Evolutionary conservation across 2,888 invertebrate species (phyloP), one percentile per base, ranked within the genome.

Genomic region (Mayetiola destructor): DNA sequence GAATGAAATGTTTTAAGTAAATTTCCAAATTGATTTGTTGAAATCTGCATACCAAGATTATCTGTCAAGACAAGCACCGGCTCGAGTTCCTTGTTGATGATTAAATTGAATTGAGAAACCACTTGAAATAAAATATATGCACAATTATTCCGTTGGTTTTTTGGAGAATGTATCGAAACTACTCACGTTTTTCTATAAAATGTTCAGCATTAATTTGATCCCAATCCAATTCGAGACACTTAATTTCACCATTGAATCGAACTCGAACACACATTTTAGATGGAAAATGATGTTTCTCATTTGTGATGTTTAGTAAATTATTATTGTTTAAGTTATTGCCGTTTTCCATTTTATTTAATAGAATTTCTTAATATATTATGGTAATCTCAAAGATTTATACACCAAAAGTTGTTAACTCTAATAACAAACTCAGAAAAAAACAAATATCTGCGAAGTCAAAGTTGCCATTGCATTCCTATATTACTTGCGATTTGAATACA

Each of bases 41-140:
- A 4, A 4, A 37, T 37, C n/a, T 12, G 8, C 37, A 37, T 37
- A 16, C n/a, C n/a, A 4, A 37, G n/a, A 37, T 37, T 37, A 12
- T 37, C 37, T 37, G n/a, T 37, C 37, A 37, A 37, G 37, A 37
- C 37, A 37, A 37, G n/a, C n/a, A 37, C 37, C 37, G 37, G 37
- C 37, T 37, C 37, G 8, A 37, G 37, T 16, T 37, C 37, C 14
- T 37, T 37, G 12, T 37, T 37, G 12, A 37, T 37, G 37, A 16
- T 37, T 9, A 37, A 4, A 16, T 37, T 37, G n/a, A 37, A 37
- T 16, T 12, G 4, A 16, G 12, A n/a, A 12, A 37, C 37, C 8
- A 37, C 37, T 37, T 4, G 14, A 37, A 37, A 10, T n/a, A n/a
- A 9, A 32, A 32, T 12, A n/a, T n/a, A n/a, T n/a, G n/a, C n/a